Evolutionary conservation across 2,797 vertebrate species (phyloP), one percentile per base, ranked within the genome.

Genomic region (Epinephelus malabaricus): DNA sequence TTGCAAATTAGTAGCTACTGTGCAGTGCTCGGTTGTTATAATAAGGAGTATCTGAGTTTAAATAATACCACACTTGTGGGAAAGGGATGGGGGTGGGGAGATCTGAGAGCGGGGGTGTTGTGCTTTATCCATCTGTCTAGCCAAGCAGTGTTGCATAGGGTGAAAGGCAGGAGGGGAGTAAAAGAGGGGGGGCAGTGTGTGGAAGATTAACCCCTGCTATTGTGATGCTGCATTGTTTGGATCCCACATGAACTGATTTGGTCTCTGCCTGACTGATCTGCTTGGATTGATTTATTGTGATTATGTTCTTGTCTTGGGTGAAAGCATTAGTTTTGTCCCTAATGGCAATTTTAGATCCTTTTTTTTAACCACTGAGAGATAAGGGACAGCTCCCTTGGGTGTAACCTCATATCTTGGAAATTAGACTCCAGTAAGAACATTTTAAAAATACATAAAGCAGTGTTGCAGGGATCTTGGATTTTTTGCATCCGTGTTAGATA

Each of bases 71-170:
- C 65, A 79, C 76, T 86, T 79, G 38, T 74, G 64, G 38, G 73
- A 78, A 71, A 71, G 46, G n/a, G 43, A 47, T 91, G 91, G 92
- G 89, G 91, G 90, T 89, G 80, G 93, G 88, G 87, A 73, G 58
- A 78, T 90, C 50, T 86, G 46, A 84, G 83, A 65, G 72, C 14
- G 54, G 82, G 82, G 86, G 65, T 85, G 81, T 73, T 87, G 90
- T 86, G 84, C 76, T 84, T 92, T 63, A 90, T 92, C 91, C 92
- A 94, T 94, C 92, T 94, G 93, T 94, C 88, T 92, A 78, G 80
- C 88, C 87, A 87, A 85, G 72, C 90, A 87, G 65, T 76, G 78
- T 65, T 86, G 71, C 68, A 76, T 76, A 58, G 76, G 74, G 59
- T 87, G 88, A 88, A 82, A 88, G 83, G 83, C 59, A 79, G 84